These are phyloP conservation scores for Cheilosia soror DNA, from an alignment of 2,888 invertebrate genomes.

Conservation along the genomic window DNA sequence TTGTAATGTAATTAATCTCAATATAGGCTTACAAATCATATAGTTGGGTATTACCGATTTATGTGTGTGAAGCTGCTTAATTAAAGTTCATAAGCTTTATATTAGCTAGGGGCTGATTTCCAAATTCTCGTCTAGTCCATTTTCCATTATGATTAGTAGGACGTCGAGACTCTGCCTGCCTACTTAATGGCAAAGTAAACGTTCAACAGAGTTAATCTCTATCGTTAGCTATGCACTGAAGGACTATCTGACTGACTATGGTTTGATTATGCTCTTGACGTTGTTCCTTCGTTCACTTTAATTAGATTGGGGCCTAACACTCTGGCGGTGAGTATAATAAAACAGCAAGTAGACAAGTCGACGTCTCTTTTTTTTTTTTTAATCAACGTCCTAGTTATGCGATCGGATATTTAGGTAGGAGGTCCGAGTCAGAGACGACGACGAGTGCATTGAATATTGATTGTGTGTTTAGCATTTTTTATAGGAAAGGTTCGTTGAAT, in stretches of 20 bases:
- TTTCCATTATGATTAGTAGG: conserved; percentile 25
- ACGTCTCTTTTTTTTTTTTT: not conserved
- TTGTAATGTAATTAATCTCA: conserved; percentile 12
- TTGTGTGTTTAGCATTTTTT: not conserved
- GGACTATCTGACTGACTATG: not conserved
- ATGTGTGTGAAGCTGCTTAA: conserved; percentile 40
- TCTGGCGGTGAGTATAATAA: not conserved
- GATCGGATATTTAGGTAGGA: not conserved
- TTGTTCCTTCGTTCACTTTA: not conserved
- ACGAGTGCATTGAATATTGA: conserved; percentile 9
- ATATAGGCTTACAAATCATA: conserved; percentile 1
- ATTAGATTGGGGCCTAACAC: conserved; percentile 14
- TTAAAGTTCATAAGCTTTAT: conserved; percentile 55
- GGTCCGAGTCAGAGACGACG: not conserved
- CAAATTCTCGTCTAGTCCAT: conserved; percentile 18
- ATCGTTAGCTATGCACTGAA: not conserved
- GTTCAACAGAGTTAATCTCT: not conserved
- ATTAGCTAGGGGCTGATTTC: conserved; percentile 29
- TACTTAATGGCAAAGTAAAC: conserved; percentile 17
- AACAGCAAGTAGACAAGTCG: not conserved
- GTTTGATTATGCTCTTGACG: not conserved
- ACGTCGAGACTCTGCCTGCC: not conserved
- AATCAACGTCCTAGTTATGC: conserved; percentile 9
- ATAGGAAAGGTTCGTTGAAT: not conserved
- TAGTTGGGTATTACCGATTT: not conserved